Base-by-base conservation (phyloP, 1,140 invertebrate genomes). In the Hycleus phaleratus region DNA sequence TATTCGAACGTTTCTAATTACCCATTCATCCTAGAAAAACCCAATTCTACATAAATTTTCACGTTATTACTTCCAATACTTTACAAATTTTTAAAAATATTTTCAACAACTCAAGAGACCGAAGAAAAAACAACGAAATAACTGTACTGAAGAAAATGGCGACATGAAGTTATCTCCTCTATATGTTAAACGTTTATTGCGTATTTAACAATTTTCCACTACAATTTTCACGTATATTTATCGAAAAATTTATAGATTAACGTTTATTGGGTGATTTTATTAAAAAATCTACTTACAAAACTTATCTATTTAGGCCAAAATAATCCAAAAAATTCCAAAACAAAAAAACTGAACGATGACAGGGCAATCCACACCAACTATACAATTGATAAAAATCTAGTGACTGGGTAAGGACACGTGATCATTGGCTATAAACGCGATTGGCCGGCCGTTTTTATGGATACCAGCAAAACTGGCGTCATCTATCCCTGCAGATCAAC, bases 261-360 rank as follows among this genome's bases (percentile, higher is more conserved):
- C 10, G 40, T 42, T 42, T 42, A 11, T 7, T 42, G 4, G 11
- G 4, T 32, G 40, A 7, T 11, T 42, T 18, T n/a, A 7, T 42
- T 8, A 42, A 1, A 46, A 44, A 42, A 46, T 52, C 11, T 61
- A 61, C 60, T 61, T 58, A 61, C 60, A 58, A 32, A 61, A 51
- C 48, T 47, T 46, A 44, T 39, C 54, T 47, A 52, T 57, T 58
- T 49, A 55, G 46, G 49, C 60, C 46, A 61, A 57, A 61, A 49
- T 58, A 53, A 49, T 59, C 50, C 50, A 49, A 32, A 32, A 32
- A 32, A 32, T 5, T 32, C 18, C 32, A 32, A 32, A 32, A 32
- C 32, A 32, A 58, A 61, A 52, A 58, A 47, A 55, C 49, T 56
- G 54, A 61, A 53, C 38, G 50, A 61, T 61, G 55, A 61, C 60